Base-by-base conservation (phyloP, 2,888 invertebrate species). In the Pammene aurita region DNA sequence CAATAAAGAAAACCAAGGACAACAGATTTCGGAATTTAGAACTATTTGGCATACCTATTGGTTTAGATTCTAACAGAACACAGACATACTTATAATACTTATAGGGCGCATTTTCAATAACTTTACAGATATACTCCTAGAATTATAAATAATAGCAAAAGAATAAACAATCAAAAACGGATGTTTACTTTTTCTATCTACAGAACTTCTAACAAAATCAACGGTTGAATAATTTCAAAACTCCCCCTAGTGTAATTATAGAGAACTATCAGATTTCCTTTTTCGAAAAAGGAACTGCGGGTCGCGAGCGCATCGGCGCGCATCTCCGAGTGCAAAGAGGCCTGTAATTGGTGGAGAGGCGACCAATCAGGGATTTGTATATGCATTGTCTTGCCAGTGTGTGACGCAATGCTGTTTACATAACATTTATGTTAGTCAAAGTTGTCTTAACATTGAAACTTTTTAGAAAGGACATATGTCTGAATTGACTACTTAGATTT, bases 271-370 rank as follows among this genome's bases (percentile, higher is more conserved):
- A 55, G 56, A 57, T 67, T 71, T 67, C 70, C 70, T 62, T 67
- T 66, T 67, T 71, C 52, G 62, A 62, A 71, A 71, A 67, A 71
- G 66, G 70, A 67, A 63, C 67, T 38, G 26, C 67, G 67, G 65
- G 70, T 66, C 67, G 63, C 67, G 11, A 42, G 62, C 66, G 50
- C 70, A 57, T 14, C 70, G 57, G 58, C 48, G 70, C 70, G 63
- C 63, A 67, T 71, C 70, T 63, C 70, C 70, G 34, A 16, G 34
- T 57, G 48, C 35, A 57, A 7, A 18, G 10, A 16, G 48, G 42
- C 26, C 50, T 26, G 50, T 42, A 50, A 62, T 62, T 62, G 62
- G 62, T 52, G 13, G 52, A 41, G n/a, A 6, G 50, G n/a, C 35
- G 18, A 41, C 62, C 62, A 62, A 62, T 62, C 44, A 58, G 52